Conservation (phyloP, 1,140 invertebrate genomes). For the Drosophila pectinifera region DNA sequence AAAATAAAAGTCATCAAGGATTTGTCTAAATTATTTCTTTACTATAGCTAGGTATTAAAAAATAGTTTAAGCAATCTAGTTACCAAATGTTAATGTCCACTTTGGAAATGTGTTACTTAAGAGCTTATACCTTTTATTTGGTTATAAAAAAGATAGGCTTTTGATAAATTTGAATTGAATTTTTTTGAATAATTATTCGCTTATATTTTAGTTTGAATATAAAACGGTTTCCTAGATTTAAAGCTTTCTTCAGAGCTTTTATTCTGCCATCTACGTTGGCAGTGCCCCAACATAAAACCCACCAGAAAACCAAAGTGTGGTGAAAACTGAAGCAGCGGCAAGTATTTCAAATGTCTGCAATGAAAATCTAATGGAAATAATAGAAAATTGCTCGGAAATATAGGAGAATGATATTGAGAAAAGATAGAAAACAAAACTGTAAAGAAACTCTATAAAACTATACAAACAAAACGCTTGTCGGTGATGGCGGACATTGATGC, state of each 20-base stretch:
- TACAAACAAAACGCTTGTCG: not conserved
- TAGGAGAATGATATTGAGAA: not conserved
- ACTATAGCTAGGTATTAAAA: not conserved
- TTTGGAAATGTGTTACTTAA: not conserved
- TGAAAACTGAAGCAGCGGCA: conserved; percentile 26
- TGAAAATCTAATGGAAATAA: conserved; percentile 4
- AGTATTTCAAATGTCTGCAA: conserved; percentile 18
- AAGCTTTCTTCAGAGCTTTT: conserved; percentile 29
- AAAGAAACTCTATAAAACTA: not conserved
- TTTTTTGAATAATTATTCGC: not conserved
- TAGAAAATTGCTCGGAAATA: not conserved
- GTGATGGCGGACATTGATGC: no score
- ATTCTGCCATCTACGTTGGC: not conserved
- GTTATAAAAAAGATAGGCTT: no score
- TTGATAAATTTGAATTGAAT: not conserved
- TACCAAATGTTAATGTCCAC: not conserved
- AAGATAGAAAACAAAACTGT: not conserved
- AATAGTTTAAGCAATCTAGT: not conserved
- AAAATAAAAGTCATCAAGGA: not conserved
- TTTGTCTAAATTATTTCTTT: not conserved
- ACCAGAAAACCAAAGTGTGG: conserved; percentile 17
- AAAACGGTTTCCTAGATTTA: not conserved
- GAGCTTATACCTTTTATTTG: not conserved
- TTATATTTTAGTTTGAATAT: not conserved
- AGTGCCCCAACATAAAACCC: conserved; percentile 10